phyloP scores from a whole-genome alignment of 2,797 vertebrate species.

The Garrulus glandarius region DNA sequence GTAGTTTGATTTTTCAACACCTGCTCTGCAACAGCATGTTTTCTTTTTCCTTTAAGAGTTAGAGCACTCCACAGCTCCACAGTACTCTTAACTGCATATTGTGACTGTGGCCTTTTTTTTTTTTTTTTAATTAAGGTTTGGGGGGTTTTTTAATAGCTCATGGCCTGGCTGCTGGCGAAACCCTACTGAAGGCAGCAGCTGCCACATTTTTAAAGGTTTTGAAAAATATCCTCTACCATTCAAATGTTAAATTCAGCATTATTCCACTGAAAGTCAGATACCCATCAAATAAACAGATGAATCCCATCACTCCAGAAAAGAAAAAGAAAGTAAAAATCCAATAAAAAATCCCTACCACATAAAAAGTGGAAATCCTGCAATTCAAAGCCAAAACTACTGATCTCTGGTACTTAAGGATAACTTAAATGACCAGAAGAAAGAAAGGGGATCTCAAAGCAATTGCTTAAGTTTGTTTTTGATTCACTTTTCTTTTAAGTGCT shows the following conservation, averaged over 20 bases:
- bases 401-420: not conserved
- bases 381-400: not conserved
- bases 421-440: not conserved
- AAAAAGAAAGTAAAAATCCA: not conserved
- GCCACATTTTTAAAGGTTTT: not conserved
- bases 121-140: not conserved
- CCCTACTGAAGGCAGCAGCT: not conserved
- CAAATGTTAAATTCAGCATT: not conserved
- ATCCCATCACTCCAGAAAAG: not conserved
- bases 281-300: not conserved
- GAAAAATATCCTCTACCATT: not conserved
- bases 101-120: not conserved
- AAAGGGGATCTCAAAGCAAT: not conserved
- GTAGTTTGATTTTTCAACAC: not conserved
- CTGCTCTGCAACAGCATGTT: not conserved
- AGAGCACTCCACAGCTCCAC: not conserved
- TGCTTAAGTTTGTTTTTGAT: not conserved
- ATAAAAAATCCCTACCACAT: accelerated
- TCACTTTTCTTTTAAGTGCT: not conserved
- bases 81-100: not conserved
- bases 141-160: not conserved
- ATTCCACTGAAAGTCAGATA: not conserved
- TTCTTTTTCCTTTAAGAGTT: not conserved
- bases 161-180: not conserved
- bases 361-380: not conserved